Conservation (phyloP, 2,797 vertebrate species). For the Anguilla megastoma region DNA sequence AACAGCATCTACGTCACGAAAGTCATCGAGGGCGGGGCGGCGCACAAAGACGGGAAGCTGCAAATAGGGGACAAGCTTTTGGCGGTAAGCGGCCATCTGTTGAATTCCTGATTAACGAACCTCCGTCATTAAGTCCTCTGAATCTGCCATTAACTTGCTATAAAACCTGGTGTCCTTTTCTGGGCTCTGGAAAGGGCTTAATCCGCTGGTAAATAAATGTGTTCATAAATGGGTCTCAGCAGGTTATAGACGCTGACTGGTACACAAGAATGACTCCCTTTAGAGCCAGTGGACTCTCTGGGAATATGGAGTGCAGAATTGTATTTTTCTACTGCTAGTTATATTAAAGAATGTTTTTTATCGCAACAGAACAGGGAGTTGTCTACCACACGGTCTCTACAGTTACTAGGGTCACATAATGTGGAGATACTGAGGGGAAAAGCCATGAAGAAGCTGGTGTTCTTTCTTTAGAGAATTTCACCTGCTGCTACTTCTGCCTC, state of each 20-base stretch:
- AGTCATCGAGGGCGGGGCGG: conserved; percentile 94
- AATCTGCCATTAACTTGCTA: background rate
- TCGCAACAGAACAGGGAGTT: no score
- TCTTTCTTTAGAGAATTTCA: no score
- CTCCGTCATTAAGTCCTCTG: background rate
- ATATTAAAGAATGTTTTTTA: no score
- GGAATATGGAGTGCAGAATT: no score
- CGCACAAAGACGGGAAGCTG: conserved; percentile 94
- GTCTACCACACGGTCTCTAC: no score
- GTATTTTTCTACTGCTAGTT: no score
- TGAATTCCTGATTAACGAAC: conserved; percentile 20
- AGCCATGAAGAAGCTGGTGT: no score
- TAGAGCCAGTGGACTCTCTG: no score
- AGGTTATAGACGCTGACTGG: background rate
- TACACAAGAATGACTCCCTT: background rate
- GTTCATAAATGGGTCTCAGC: background rate
- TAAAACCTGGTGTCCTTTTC: background rate
- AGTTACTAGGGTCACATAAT: no score
- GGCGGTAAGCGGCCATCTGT: conserved; percentile 69
- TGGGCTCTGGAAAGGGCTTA: background rate
- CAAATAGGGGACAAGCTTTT: conserved; percentile 97
- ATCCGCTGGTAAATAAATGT: no score
- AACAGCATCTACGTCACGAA: conserved; percentile 99
- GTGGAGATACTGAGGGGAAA: no score
- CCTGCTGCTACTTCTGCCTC: no score